These are phyloP conservation scores for Diloba caeruleocephala DNA, from an alignment of 2,888 invertebrate genomes.

Conservation along the genomic window DNA sequence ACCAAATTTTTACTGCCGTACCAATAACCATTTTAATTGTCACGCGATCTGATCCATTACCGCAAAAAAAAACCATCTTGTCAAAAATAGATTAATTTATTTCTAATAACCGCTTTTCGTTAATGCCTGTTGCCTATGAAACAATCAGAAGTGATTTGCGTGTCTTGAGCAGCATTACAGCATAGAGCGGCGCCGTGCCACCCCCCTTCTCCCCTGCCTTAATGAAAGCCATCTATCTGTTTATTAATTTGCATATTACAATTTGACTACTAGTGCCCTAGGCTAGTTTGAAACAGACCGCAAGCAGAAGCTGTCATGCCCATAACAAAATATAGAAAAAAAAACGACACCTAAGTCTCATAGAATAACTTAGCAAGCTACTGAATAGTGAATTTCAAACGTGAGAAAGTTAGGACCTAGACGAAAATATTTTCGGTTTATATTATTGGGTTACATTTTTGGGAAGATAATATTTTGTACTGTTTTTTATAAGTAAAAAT, in stretches of 20 bases:
- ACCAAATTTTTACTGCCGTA: background rate
- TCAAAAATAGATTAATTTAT: constrained; percentile 24
- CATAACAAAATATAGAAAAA: constrained; percentile 29
- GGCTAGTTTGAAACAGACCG: constrained; percentile 63
- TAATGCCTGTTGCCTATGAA: constrained; percentile 38
- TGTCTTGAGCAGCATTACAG: constrained; percentile 64
- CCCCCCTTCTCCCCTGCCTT: constrained; percentile 64
- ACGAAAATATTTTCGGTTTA: constrained; percentile 1
- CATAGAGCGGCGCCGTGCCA: constrained; percentile 77
- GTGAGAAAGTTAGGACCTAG: constrained; percentile 7
- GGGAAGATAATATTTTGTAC: background rate
- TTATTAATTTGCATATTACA: constrained; percentile 83
- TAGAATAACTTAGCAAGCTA: constrained; percentile 23
- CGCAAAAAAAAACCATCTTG: constrained; percentile 22
- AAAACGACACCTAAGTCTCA: constrained; percentile 24
- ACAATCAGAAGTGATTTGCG: constrained; percentile 68
- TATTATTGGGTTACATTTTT: background rate
- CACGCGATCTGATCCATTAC: constrained; percentile 23
- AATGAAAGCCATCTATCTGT: constrained; percentile 81
- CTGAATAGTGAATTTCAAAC: constrained; percentile 12
- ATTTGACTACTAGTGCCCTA: constrained; percentile 66
- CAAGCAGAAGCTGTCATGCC: constrained; percentile 54
- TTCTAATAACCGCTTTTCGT: constrained; percentile 41
- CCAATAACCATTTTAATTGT: constrained; percentile 7
- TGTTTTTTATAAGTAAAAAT: constrained; percentile 63